These are phyloP conservation scores for Falcunculus frontatus DNA, from an alignment of 2,113 vertebrate species.

Conservation along the genomic window DNA sequence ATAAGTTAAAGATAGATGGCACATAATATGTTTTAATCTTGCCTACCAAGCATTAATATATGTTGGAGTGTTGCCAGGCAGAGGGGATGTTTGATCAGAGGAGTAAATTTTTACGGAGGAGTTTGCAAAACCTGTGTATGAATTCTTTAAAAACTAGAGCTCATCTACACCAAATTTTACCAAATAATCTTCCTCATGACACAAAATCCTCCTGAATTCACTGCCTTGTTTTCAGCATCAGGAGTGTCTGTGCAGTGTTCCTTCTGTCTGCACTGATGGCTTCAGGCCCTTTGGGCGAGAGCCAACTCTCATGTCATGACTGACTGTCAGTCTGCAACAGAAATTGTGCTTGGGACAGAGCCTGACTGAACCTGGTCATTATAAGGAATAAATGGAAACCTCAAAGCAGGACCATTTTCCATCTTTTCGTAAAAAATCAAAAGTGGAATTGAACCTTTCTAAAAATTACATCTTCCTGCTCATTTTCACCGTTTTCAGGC, in stretches of 20 bases:
- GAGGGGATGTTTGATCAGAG: not conserved
- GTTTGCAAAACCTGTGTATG: not conserved
- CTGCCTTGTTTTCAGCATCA: not conserved
- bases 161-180: not conserved
- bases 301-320: not conserved
- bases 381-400: not conserved
- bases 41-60: not conserved
- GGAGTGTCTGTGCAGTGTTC: not conserved
- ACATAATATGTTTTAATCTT: not conserved
- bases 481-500: not conserved
- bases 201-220: not conserved
- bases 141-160: not conserved
- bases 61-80: not conserved
- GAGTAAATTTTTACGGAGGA: rapidly evolving
- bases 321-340: not conserved
- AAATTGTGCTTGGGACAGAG: not conserved
- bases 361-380: not conserved
- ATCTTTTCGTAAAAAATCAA: not conserved
- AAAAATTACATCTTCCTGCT: not conserved
- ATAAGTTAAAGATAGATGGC: not conserved
- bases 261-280: not conserved
- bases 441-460: not conserved
- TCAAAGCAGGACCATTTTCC: not conserved
- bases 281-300: not conserved
- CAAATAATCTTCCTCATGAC: not conserved